Conservation (phyloP, 2,888 invertebrate genomes). For the Phasia obesa region DNA sequence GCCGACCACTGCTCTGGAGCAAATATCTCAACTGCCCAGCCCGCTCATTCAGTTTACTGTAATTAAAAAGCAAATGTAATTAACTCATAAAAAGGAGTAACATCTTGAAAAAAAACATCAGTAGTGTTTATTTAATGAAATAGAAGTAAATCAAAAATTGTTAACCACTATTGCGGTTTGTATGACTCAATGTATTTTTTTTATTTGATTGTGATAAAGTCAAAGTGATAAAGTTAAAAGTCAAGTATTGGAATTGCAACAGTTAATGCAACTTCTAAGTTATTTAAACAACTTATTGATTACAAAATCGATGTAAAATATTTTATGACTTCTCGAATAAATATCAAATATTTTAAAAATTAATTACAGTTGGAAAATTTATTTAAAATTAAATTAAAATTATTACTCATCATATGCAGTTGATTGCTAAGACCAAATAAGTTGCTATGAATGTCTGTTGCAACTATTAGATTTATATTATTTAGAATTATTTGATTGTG, state of each 20-base stretch:
- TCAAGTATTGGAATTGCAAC: slow-evolving; percentile 50
- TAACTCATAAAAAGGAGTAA: too few species aligned
- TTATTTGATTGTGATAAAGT: background rate
- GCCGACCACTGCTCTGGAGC: too few species aligned
- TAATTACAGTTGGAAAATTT: background rate
- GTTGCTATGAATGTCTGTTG: slow-evolving; percentile 17
- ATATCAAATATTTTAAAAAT: slow-evolving; percentile 1
- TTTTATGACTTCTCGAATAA: too few species aligned
- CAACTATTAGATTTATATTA: slow-evolving; percentile 18
- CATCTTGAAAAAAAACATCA: too few species aligned
- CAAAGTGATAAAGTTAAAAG: slow-evolving; percentile 49
- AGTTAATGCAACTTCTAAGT: slow-evolving; percentile 21
- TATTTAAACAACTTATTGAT: slow-evolving; percentile 15
- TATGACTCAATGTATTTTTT: slow-evolving; percentile 28
- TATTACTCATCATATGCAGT: slow-evolving; percentile 41
- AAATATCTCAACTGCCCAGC: too few species aligned
- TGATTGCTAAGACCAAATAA: background rate
- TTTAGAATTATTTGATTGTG: slow-evolving; percentile 39
- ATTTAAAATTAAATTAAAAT: slow-evolving; percentile 6
- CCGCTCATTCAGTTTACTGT: too few species aligned
- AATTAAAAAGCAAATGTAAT: too few species aligned
- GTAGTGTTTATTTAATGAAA: too few species aligned
- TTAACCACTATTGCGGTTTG: background rate
- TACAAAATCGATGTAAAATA: slow-evolving; percentile 17
- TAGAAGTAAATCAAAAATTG: too few species aligned